These are phyloP conservation scores for Crocidura indochinensis DNA, from an alignment of 2,797 vertebrate species.

Conservation along the genomic window DNA sequence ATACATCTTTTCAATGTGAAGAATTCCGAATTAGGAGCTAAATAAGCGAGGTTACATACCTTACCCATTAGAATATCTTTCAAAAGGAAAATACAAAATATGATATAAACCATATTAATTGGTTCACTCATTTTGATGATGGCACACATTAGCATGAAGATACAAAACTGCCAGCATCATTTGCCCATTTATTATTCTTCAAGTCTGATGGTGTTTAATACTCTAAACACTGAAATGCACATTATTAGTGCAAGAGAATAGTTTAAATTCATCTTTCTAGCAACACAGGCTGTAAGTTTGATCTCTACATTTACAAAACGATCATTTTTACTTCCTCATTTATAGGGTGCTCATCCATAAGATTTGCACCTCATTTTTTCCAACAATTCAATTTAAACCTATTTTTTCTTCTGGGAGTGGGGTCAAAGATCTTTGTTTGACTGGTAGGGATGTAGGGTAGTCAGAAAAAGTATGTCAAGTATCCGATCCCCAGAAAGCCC, in stretches of 20 bases:
- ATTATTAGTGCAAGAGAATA: conserved; percentile 57
- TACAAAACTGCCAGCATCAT: conserved; percentile 9
- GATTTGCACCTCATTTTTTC: conserved; percentile 24
- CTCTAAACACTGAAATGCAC: conserved; percentile 59
- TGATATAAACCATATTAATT: conserved; percentile 37
- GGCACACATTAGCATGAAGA: conserved; percentile 63
- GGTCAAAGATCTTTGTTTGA: too few species aligned
- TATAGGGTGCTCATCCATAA: not conserved
- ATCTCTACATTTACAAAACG: conserved; percentile 55
- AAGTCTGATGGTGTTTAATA: conserved; percentile 73
- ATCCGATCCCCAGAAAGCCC: too few species aligned
- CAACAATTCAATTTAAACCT: conserved; percentile 46
- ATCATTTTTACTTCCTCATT: conserved; percentile 55
- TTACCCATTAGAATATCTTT: conserved; percentile 43
- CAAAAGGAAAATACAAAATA: conserved; percentile 20
- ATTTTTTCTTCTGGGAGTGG: not conserved
- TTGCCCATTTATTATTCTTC: conserved; percentile 54
- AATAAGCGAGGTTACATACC: not conserved
- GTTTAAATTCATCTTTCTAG: conserved; percentile 73
- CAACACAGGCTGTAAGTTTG: conserved; percentile 78
- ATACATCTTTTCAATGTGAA: conserved; percentile 27
- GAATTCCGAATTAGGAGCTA: conserved; percentile 6
- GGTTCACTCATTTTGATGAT: conserved; percentile 18
- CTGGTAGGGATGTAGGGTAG: too few species aligned
- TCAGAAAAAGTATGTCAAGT: too few species aligned